Evolutionary conservation across 2,797 vertebrate species (phyloP).

Genomic region (Hypotaenidia okinawae): DNA sequence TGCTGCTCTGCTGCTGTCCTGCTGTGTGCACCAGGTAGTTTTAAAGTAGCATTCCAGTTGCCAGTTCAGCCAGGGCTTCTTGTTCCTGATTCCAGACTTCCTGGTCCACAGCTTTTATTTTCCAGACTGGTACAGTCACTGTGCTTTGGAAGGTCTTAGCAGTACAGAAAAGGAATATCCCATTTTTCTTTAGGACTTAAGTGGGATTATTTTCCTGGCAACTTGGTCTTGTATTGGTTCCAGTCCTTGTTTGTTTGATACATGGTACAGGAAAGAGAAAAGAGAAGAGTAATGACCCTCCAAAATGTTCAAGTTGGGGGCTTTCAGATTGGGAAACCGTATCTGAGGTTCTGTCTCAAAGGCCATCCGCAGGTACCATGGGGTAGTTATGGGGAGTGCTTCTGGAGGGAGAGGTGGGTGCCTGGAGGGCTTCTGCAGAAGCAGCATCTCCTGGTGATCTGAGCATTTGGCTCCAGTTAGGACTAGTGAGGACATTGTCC

Average conservation of each 20-base stretch:
- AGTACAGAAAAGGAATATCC: not conserved
- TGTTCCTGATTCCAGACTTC: not conserved
- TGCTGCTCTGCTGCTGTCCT: not conserved
- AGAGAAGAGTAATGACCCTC: not conserved
- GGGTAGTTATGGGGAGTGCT: not conserved
- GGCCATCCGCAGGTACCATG: not conserved
- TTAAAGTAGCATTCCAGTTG: not conserved
- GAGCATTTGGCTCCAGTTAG: not conserved
- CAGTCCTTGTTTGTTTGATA: not conserved
- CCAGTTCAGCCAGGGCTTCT: not conserved
- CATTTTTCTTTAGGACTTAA: not conserved
- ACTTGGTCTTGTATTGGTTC: not conserved
- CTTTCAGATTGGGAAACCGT: not conserved
- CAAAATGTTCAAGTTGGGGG: rapidly evolving
- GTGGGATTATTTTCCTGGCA: not conserved
- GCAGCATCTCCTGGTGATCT: not conserved
- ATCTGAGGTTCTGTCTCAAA: not conserved
- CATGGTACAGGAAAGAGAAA: not conserved
- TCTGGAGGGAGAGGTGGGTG: not conserved
- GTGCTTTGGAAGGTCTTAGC: not conserved
- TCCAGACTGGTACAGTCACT: not conserved
- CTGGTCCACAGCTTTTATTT: not conserved
- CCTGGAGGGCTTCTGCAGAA: not conserved
- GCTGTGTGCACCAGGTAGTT: not conserved
- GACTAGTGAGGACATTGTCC: not conserved